Evolutionary conservation across 1,140 invertebrate genomes (phyloP).

Genomic region (Nasonia vitripennis): DNA sequence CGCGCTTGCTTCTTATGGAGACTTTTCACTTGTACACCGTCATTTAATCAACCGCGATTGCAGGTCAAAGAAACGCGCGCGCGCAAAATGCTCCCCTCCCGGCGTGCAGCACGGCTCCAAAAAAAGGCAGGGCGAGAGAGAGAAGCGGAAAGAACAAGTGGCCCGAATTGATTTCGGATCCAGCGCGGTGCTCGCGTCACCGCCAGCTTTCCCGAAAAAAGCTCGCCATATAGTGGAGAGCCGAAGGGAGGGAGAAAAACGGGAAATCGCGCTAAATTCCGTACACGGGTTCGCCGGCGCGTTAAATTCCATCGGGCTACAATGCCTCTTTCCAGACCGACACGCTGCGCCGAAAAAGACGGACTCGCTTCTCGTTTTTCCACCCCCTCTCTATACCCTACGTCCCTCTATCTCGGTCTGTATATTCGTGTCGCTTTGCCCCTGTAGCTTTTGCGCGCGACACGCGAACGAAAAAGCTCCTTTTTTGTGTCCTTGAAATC

Average conservation of each 20-base stretch:
- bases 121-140: background rate
- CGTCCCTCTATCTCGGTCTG: background rate
- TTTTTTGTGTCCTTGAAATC: background rate
- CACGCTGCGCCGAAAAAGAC: constrained; percentile 25
- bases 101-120: background rate
- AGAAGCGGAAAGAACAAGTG: constrained; percentile 2
- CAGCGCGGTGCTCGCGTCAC: background rate
- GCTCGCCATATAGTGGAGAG: background rate
- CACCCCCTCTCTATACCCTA: background rate
- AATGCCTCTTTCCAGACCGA: background rate
- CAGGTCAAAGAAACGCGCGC: too few relatives aligned
- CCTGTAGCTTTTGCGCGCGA: background rate
- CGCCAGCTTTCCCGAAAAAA: background rate
- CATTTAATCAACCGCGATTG: too few relatives aligned
- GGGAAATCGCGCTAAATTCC: constrained; percentile 35
- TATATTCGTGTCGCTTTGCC: background rate
- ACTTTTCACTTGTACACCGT: too few relatives aligned
- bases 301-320: constrained; percentile 8
- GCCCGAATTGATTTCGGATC: constrained; percentile 26
- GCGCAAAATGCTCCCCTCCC: too few relatives aligned
- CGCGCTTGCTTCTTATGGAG: too few relatives aligned
- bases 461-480: background rate
- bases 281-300: background rate
- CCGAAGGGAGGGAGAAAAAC: background rate
- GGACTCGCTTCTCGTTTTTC: background rate